These are phyloP conservation scores for Myotis myotis DNA, from an alignment of 2,797 vertebrate species.

Conservation along the genomic window DNA sequence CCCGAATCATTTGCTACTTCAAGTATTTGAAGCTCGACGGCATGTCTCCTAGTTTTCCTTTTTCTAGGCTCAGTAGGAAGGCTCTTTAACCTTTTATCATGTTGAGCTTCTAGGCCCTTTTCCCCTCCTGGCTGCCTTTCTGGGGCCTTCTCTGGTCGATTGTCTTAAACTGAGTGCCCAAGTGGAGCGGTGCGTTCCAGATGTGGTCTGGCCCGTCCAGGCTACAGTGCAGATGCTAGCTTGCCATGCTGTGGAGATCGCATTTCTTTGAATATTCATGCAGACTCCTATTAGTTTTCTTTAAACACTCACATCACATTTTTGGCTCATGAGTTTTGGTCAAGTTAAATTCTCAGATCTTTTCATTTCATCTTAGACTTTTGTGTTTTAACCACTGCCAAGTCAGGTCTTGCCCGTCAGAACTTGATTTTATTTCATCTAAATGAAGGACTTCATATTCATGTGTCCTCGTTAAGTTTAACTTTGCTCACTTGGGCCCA, in stretches of 20 bases:
- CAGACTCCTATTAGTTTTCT: constrained; percentile 49
- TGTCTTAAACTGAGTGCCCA: constrained; percentile 29
- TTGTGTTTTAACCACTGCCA: constrained; percentile 40
- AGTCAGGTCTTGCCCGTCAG: constrained; percentile 51
- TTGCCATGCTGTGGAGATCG: constrained; percentile 44
- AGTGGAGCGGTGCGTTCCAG: constrained; percentile 11
- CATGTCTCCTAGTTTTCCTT: neutral
- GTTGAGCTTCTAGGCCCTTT: neutral
- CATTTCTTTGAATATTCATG: constrained; percentile 68
- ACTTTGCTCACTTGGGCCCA: constrained; percentile 42
- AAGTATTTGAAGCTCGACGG: neutral
- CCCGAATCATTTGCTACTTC: neutral
- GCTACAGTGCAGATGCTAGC: neutral
- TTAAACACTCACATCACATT: constrained; percentile 56
- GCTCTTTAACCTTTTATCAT: neutral
- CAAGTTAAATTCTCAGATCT: constrained; percentile 57
- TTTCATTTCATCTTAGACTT: constrained; percentile 39
- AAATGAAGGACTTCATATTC: constrained; percentile 47
- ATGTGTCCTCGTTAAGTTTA: constrained; percentile 54
- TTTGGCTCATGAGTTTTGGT: constrained; percentile 58
- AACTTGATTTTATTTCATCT: constrained; percentile 61
- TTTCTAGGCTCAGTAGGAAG: neutral
- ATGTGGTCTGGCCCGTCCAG: constrained; percentile 43
- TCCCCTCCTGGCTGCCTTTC: neutral
- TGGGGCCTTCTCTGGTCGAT: constrained; percentile 28